A percentile compares a stretch with the other conserved stretches of the same genome.
Conservation (phyloP, 1,140 invertebrate genomes). For the Cydia fagiglandana region DNA sequence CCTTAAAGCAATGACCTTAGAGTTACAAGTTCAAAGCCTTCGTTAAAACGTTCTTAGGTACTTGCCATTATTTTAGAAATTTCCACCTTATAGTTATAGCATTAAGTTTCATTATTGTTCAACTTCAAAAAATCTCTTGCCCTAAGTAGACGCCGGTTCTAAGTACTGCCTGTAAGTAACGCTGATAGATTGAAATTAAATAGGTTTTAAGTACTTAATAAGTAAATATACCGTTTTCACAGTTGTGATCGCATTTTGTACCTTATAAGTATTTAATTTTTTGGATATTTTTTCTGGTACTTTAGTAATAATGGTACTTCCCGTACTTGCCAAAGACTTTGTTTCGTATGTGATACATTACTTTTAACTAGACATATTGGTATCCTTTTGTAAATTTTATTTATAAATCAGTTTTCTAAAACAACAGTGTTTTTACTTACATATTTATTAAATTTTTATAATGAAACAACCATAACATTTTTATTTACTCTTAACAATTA, state of each 20-base stretch:
- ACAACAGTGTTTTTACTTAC: conserved; percentile 30
- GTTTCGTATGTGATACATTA: conserved; percentile 75
- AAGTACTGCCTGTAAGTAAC: conserved; percentile 19
- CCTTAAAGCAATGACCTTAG: no score
- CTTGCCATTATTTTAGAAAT: not conserved
- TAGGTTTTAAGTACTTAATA: conserved; percentile 16
- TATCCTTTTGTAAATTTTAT: conserved; percentile 55
- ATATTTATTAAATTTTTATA: conserved; percentile 51
- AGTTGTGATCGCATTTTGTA: conserved; percentile 15
- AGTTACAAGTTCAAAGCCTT: not conserved
- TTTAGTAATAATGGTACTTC: conserved; percentile 45
- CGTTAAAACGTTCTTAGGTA: not conserved
- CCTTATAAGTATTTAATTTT: conserved; percentile 35
- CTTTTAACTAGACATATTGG: conserved; percentile 56
- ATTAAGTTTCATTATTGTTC: not conserved
- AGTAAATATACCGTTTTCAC: conserved; percentile 25
- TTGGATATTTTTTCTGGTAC: conserved; percentile 28
- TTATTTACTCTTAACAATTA: conserved; percentile 32
- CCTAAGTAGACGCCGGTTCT: not conserved
- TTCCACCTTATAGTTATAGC: not conserved
- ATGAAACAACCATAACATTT: conserved; percentile 34
- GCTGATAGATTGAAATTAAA: conserved; percentile 1
- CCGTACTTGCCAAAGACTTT: conserved; percentile 72
- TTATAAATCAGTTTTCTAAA: conserved; percentile 54
- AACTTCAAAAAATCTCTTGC: not conserved